Percentiles rank a stretch among this genome's conserved stretches.
Evolutionary conservation across 1,140 invertebrate species (phyloP).

Genomic region (Thaumatotibia leucotreta): DNA sequence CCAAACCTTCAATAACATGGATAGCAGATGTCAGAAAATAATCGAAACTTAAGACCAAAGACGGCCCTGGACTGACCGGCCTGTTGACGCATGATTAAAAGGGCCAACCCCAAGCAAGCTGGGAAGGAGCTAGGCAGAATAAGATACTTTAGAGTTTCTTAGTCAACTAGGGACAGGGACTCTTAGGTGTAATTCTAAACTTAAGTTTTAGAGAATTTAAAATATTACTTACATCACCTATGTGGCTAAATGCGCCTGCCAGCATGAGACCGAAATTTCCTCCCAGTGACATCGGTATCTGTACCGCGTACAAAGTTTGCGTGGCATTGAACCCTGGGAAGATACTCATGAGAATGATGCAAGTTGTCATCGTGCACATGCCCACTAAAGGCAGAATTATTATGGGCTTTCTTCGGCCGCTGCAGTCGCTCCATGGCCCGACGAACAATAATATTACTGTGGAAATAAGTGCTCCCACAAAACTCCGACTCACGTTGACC

Average conservation of each 20-base stretch:
- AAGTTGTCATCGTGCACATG: slow-evolving; percentile 62
- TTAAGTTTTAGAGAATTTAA: not conserved
- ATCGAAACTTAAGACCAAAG: too few species aligned
- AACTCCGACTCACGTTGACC: slow-evolving; percentile 61
- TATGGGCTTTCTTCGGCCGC: slow-evolving; percentile 67
- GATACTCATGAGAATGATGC: slow-evolving; percentile 50
- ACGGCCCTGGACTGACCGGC: too few species aligned
- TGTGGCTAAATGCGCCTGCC: slow-evolving; percentile 62
- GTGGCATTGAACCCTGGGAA: slow-evolving; percentile 60
- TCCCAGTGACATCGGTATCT: slow-evolving; percentile 66
- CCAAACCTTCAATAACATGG: too few species aligned
- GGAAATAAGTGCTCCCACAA: slow-evolving; percentile 58
- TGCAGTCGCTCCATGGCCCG: slow-evolving; percentile 73
- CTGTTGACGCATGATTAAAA: too few species aligned
- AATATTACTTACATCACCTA: slow-evolving; percentile 63
- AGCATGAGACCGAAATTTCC: slow-evolving; percentile 64
- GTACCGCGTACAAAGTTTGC: slow-evolving; percentile 60
- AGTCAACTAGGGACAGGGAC: too few species aligned
- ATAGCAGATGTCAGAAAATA: too few species aligned
- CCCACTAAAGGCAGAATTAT: slow-evolving; percentile 62
- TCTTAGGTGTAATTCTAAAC: too few species aligned
- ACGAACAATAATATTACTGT: slow-evolving; percentile 61
- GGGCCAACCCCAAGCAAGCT: too few species aligned
- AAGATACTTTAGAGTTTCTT: too few species aligned
- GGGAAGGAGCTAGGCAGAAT: too few species aligned